Evolutionary conservation across 2,113 vertebrate genomes (phyloP), one percentile per base, ranked within the genome.

Genomic region (Saiga tatarica): DNA sequence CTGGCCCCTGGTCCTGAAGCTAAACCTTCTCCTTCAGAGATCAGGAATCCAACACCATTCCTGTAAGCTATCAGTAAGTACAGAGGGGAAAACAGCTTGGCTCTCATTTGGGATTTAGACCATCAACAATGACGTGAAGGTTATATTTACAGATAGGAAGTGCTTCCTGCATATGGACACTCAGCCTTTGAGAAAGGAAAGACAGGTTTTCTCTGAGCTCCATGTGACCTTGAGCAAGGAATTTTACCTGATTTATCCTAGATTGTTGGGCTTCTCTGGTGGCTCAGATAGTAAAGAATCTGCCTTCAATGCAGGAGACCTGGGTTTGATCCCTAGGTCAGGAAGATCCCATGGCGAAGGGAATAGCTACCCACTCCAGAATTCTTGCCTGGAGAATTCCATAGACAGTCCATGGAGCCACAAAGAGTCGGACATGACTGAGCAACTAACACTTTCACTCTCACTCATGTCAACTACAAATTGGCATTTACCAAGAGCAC

Each of bases 221-320:
- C 23, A 10, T 45, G 17, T 91, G 76, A 89, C 82, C 89, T 97
- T 64, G 28, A 67, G 16, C 57, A 88, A 57, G 47, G 76, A 86
- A 15, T n/a, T 67, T 88, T 55, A 74, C 21, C 9, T 74, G 88
- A n/a, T 93, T 85, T 33, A 83, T 60, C 36, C 30, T 84, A 64
- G n/a, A 42, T 64, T 88, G 17, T 71, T 3, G 0, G 67, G 36
- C 67, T 74, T 74, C 36, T 36, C 21, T 74, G 21, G 10, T 74
- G n/a, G 10, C 67, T 74, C 67, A 74, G 5, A 74, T 23, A 39
- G 67, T 74, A 39, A 74, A 74, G 36, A 74, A 74, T 39, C 67
- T 74, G 36, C 67, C 67, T 74, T 19, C 36, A 39, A 2, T 36
- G 4, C 8, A 10, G 33, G 64, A 67, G 64, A 21, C 33, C 64